Conservation (phyloP, 2,888 invertebrate genomes). For the Eupithecia pulchellata region DNA sequence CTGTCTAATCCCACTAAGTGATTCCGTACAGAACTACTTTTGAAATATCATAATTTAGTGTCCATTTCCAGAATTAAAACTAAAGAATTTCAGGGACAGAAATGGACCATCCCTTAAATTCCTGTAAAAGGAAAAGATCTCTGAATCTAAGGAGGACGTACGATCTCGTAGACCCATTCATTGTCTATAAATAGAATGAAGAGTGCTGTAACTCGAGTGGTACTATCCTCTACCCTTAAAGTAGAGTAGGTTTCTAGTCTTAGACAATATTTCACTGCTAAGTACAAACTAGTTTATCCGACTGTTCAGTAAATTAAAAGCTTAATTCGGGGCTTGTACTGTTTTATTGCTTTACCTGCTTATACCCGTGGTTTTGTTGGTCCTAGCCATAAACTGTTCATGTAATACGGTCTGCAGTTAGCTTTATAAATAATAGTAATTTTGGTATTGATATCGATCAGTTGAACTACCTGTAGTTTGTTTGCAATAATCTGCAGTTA, state of each 20-base stretch:
- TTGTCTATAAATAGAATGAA: slow-evolving; percentile 18
- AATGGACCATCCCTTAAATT: not conserved
- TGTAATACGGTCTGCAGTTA: too few species aligned
- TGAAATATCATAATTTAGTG: not conserved
- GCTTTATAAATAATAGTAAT: too few species aligned
- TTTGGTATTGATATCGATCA: too few species aligned
- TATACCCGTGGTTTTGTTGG: not conserved
- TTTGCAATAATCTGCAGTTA: too few species aligned
- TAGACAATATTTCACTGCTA: slow-evolving; percentile 6
- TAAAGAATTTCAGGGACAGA: not conserved
- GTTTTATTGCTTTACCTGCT: not conserved
- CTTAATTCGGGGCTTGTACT: not conserved
- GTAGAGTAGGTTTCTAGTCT: slow-evolving; percentile 1
- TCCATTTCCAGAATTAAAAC: not conserved
- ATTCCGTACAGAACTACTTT: slow-evolving; percentile 16
- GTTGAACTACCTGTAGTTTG: too few species aligned
- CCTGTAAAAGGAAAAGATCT: slow-evolving; percentile 1
- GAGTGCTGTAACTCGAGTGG: slow-evolving; percentile 7
- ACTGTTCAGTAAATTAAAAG: slow-evolving; percentile 1
- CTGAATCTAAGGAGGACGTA: slow-evolving; percentile 6
- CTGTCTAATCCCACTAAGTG: slow-evolving; percentile 22
- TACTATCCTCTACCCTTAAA: not conserved
- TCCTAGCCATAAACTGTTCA: too few species aligned
- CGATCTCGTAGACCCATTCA: not conserved
- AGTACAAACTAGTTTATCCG: not conserved